Evolutionary conservation across 1,140 invertebrate species (phyloP).

Genomic region (Drosophila nigromelanica): DNA sequence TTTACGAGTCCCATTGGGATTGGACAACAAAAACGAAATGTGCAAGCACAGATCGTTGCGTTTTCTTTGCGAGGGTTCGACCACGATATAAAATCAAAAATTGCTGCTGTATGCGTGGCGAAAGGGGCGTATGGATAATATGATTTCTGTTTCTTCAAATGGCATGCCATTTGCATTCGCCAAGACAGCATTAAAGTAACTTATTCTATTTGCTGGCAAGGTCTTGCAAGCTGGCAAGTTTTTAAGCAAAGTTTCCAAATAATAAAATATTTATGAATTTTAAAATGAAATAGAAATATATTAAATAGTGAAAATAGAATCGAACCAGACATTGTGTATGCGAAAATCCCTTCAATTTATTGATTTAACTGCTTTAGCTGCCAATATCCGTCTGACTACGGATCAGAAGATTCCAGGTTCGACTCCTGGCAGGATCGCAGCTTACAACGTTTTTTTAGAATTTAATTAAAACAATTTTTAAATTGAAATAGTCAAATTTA

Average conservation of each 20-base stretch:
- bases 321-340: no score
- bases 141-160: constrained; percentile 73
- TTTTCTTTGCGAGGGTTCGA: constrained; percentile 37
- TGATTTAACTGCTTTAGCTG: no score
- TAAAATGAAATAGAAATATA: no score
- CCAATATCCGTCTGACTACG: constrained; percentile 87
- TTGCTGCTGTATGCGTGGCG: constrained; percentile 42
- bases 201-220: constrained; percentile 43
- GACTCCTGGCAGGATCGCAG: constrained; percentile 88
- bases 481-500: background rate
- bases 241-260: background rate
- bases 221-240: constrained; percentile 13
- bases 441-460: background rate
- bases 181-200: constrained; percentile 43
- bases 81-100: constrained; percentile 69
- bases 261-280: background rate
- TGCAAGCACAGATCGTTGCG: constrained; percentile 72
- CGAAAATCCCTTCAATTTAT: no score
- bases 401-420: constrained; percentile 90
- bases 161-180: constrained; percentile 49
- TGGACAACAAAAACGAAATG: constrained; percentile 69
- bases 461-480: no score
- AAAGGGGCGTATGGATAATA: constrained; percentile 57
- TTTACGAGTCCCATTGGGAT: constrained; percentile 74
- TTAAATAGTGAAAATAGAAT: no score